Percentiles rank a stretch among this genome's conserved stretches.
Evolutionary conservation across 1,140 invertebrate genomes (phyloP).

Genomic region (Sminthurinus signatus): DNA sequence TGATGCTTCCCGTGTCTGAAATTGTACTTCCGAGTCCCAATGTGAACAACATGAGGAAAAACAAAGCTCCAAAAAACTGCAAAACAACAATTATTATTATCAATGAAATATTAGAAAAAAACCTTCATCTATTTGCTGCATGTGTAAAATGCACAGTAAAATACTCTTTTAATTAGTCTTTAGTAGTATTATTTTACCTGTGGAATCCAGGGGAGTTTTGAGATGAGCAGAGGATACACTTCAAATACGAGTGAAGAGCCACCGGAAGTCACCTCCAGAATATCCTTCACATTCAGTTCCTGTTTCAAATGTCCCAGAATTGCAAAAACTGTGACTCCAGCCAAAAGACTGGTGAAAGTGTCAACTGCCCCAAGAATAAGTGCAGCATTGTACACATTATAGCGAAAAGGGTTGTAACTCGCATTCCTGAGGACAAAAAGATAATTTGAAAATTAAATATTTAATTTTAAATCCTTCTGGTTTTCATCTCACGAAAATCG

Average conservation of each 20-base stretch:
- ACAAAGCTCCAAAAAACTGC: constrained; percentile 48
- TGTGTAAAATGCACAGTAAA: too few relatives aligned
- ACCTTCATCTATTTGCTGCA: too few relatives aligned
- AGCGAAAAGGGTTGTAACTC: too few relatives aligned
- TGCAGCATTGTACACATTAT: too few relatives aligned
- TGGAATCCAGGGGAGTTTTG: not conserved
- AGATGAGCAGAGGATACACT: constrained; percentile 38
- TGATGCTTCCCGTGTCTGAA: constrained; percentile 59
- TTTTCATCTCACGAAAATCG: too few relatives aligned
- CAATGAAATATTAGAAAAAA: too few relatives aligned
- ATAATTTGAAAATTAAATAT: too few relatives aligned
- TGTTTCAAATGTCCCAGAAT: constrained; percentile 48
- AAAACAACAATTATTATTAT: constrained; percentile 43
- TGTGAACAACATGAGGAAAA: constrained; percentile 44
- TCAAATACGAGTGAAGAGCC: constrained; percentile 41
- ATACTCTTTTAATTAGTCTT: too few relatives aligned
- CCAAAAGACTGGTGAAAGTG: constrained; percentile 38
- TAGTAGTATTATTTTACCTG: too few relatives aligned
- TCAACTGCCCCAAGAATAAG: constrained; percentile 45
- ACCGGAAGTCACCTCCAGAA: constrained; percentile 38
- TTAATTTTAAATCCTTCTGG: too few relatives aligned
- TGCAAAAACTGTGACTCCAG: constrained; percentile 49
- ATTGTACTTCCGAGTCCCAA: constrained; percentile 42
- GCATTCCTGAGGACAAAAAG: constrained; percentile 58
- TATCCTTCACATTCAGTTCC: constrained; percentile 21